phyloP scores from a whole-genome alignment of 53 echinoderm and acorn worm genomes.

The Echinometra lucunter region DNA sequence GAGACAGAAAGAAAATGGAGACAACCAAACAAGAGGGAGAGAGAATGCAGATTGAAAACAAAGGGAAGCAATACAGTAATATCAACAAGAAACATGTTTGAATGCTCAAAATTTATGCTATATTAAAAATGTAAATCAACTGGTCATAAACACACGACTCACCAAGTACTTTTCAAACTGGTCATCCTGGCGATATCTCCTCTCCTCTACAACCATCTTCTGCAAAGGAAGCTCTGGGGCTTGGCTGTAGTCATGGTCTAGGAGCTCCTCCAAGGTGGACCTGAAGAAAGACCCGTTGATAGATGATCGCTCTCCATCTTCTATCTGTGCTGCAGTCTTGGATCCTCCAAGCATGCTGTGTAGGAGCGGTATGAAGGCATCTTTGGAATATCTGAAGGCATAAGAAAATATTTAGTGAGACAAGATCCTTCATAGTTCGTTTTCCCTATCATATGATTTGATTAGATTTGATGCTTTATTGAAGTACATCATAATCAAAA shows the following conservation, averaged over 20 bases:
- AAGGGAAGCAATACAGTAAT: not conserved
- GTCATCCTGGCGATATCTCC: conserved; percentile 75
- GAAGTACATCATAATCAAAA: too few relatives aligned
- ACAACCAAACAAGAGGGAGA: not conserved
- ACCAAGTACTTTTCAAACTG: conserved; percentile 87
- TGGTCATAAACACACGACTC: conserved; percentile 28
- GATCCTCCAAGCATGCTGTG: not conserved
- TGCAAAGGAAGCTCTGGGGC: conserved; percentile 49
- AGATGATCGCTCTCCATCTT: not conserved
- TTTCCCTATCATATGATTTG: too few relatives aligned
- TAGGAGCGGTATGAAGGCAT: not conserved
- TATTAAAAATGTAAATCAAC: too few relatives aligned
- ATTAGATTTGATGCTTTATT: too few relatives aligned
- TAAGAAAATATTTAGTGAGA: not conserved
- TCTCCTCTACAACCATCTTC: conserved; percentile 70
- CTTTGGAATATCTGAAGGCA: conserved; percentile 28
- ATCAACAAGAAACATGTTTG: too few relatives aligned
- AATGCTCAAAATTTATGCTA: too few relatives aligned
- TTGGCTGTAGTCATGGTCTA: conserved; percentile 12
- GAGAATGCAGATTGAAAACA: not conserved
- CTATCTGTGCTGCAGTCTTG: not conserved
- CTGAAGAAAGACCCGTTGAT: conserved; percentile 51
- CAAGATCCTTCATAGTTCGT: too few relatives aligned
- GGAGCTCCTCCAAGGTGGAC: not conserved
- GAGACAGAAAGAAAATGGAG: too few relatives aligned